Base-by-base conservation (phyloP, 2,113 vertebrate genomes). In the Cervus canadensis region DNA sequence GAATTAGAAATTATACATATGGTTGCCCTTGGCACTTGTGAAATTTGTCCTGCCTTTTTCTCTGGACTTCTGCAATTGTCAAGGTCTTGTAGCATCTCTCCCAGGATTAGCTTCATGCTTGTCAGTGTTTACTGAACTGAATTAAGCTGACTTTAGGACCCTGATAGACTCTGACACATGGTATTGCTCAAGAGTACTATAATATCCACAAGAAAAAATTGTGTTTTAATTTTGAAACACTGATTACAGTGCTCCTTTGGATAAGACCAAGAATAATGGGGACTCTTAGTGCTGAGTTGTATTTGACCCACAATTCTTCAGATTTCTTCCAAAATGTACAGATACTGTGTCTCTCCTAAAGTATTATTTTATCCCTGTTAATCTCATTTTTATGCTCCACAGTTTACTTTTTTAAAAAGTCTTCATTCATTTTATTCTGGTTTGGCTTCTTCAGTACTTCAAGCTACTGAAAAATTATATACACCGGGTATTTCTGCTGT, bases 381-480 rank as follows among this genome's bases (percentile, higher is more conserved):
- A 94, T 95, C 92, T 86, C 26, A 40, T 96, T 96, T 84, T 87
- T 40, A 91, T 45, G 81, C 52, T 91, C 30, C 95, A 62, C 8
- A 86, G 28, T 78, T 71, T 93, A 16, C 12, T 91, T 59, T 23
- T 14, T 48, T 1, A 88, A 56, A 50, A 36, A 64, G 1, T 86
- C 92, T 95, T 94, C 21, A n/a, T 91, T 97, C 40, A 15, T 89
- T 83, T 97, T 96, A 84, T 56, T 17, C 8, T 62, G 87, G 45
- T 91, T 92, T 97, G 67, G 25, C 71, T 96, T 97, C 87, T 90
- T 11, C 19, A 60, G 56, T 97, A 8, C 28, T 93, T 97, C 56
- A 88, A 88, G 82, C 45, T 43, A 54, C 78, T 96, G 82, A 89
- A 28, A 94, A 96, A 86, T 88, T 52, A 50, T 33, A 54, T 60